Base-by-base conservation (phyloP, 2,888 invertebrate genomes). In the Hypomecis atomaria region DNA sequence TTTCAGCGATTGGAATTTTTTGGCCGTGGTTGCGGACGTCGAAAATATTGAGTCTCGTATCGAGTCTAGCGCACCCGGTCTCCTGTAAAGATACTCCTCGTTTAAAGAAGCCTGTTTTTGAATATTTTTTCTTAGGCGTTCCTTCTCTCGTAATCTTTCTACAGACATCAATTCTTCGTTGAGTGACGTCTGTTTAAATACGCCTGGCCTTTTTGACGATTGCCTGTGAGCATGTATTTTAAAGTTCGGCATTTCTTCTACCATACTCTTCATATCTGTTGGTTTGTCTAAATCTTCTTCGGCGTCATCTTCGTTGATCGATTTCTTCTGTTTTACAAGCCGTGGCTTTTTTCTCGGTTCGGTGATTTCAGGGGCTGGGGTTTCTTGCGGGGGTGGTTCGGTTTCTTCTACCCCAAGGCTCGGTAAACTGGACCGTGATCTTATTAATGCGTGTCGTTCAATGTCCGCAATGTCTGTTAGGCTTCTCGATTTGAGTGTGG, bases 131-230 rank as follows among this genome's bases (percentile, higher is more conserved):
- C 96, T 94, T 23, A 98, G 94, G 53, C 94, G 94, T 82, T 97
- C 97, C 77, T 97, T 97, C 83, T 98, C 98, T 66, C 96, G 91
- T 77, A 97, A 87, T 60, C 98, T 92, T 77, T 97, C 97, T n/a
- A 95, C 95, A 3, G 97, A 97, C 96, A 98, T 97, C 10, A 97
- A 90, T 82, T 98, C 98, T 83, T 98, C 98, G 79, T 98, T 98
- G 66, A 98, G 93, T 0, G 98, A 98, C 70, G 96, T 96, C 84
- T 98, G 98, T 80, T 98, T 97, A 69, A 95, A 93, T 6, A 96
- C 95, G 37, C 94, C 94, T 43, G 94, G 94, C 73, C 94, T 92
- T 73, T 92, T 92, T 10, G 90, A 87, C 50, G 89, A 87, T 71
- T 87, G 70, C 62, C 87, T 87, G 45, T 88, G 87, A 0, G 93